Evolutionary conservation across 2,888 invertebrate species (phyloP).

Genomic region (Micoletzkya japonica): DNA sequence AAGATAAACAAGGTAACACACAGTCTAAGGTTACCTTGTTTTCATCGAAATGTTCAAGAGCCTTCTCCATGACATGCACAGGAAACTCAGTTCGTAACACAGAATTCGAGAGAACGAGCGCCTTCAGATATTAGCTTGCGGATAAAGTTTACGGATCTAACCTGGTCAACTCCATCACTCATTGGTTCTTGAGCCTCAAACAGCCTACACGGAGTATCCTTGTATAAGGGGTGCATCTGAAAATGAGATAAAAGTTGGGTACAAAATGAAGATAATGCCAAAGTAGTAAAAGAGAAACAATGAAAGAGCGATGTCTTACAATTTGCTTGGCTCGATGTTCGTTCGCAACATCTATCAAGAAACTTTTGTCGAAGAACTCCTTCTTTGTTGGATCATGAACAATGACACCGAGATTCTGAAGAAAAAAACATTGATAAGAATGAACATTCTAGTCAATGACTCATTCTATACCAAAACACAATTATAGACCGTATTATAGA

Average conservation of each 20-base stretch:
- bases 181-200: slow-evolving; percentile 56
- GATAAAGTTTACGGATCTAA: neutral
- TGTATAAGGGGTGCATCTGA: slow-evolving; percentile 52
- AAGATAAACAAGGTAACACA: neutral
- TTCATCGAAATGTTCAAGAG: slow-evolving; percentile 39
- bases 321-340: neutral
- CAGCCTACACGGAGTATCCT: slow-evolving; percentile 41
- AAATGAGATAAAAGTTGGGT: no score
- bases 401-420: slow-evolving; percentile 38
- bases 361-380: slow-evolving; percentile 42
- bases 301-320: no score
- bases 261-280: no score
- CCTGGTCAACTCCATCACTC: slow-evolving; percentile 57
- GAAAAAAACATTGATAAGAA: neutral
- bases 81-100: slow-evolving; percentile 47
- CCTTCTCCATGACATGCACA: slow-evolving; percentile 38
- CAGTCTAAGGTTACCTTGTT: slow-evolving; percentile 34
- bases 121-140: slow-evolving; percentile 33
- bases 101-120: slow-evolving; percentile 50
- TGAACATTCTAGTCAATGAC: neutral
- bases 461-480: no score
- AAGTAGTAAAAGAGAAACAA: no score
- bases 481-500: no score
- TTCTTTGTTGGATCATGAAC: slow-evolving; percentile 49
- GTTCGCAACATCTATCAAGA: neutral